Conservation (phyloP, 2,113 vertebrate species). For the Chaenogobius annularis region DNA sequence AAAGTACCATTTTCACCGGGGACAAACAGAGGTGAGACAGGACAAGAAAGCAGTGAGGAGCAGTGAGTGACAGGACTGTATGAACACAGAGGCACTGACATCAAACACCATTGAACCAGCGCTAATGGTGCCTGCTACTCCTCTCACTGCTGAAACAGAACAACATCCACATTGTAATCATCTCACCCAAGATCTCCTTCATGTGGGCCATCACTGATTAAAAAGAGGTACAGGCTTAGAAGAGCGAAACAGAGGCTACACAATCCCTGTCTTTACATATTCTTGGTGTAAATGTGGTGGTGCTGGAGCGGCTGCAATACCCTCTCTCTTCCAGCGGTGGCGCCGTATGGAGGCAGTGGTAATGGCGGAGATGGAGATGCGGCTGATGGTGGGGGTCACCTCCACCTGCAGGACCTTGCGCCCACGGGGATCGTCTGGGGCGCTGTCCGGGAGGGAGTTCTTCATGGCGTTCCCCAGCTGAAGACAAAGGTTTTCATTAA, state of each 20-base stretch:
- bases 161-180: constrained; percentile 33
- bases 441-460: constrained; percentile 90
- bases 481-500: background rate
- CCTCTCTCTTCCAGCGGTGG: constrained; percentile 97
- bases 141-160: constrained; percentile 38
- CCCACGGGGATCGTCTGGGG: constrained; percentile 85
- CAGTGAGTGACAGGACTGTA: constrained; percentile 44
- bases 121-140: constrained; percentile 45
- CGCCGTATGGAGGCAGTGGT: constrained; percentile 97
- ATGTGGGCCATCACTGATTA: constrained; percentile 36
- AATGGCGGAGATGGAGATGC: constrained; percentile 93
- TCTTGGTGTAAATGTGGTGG: background rate
- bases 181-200: constrained; percentile 53
- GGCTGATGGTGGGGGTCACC: constrained; percentile 91
- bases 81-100: constrained; percentile 38
- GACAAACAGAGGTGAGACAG: constrained; percentile 33
- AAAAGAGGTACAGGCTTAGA: constrained; percentile 22
- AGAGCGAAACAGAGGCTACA: constrained; percentile 15
- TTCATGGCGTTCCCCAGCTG: constrained; percentile 98
- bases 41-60: constrained; percentile 40
- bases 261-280: background rate
- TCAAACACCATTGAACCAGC: constrained; percentile 47
- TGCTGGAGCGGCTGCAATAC: constrained; percentile 60
- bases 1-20: constrained; percentile 4
- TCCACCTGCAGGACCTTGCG: constrained; percentile 95